These are phyloP conservation scores for Callyntrura guangdongensis DNA, from an alignment of 2,888 invertebrate species.

Conservation along the genomic window DNA sequence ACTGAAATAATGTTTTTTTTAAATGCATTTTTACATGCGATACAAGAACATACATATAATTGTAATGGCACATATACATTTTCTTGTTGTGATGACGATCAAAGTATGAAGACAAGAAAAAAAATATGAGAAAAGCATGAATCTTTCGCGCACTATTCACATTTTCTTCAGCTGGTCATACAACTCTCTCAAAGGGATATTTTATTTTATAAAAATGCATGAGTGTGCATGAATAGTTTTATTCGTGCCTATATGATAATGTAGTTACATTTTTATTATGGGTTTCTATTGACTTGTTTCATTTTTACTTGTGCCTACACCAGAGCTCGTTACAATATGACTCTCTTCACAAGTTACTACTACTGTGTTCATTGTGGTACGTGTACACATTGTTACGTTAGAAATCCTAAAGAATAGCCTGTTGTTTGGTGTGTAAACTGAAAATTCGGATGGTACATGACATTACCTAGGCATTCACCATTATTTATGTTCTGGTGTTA, in stretches of 20 bases:
- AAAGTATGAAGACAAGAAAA: slow-evolving; percentile 30
- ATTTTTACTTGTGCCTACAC: background rate
- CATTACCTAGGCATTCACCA: slow-evolving; percentile 13
- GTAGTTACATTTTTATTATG: background rate
- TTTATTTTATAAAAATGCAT: slow-evolving; percentile 52
- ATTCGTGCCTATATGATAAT: slow-evolving; percentile 36
- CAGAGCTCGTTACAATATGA: background rate
- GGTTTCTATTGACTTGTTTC: background rate
- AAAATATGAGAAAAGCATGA: slow-evolving; percentile 66
- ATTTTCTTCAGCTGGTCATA: slow-evolving; percentile 69
- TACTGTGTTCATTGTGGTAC: background rate
- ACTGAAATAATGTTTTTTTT: slow-evolving; percentile 34
- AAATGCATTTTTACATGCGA: slow-evolving; percentile 46
- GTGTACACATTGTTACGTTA: slow-evolving; percentile 20
- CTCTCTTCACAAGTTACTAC: background rate
- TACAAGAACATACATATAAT: slow-evolving; percentile 52
- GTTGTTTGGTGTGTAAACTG: slow-evolving; percentile 3
- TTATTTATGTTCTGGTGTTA: background rate
- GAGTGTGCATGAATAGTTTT: slow-evolving; percentile 58
- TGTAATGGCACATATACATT: slow-evolving; percentile 43
- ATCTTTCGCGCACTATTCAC: slow-evolving; percentile 48
- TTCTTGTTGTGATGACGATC: slow-evolving; percentile 24
- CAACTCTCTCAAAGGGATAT: slow-evolving; percentile 74
- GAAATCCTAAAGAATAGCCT: background rate
- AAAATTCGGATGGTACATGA: slow-evolving; percentile 60